Evolutionary conservation across 2,888 invertebrate genomes (phyloP).

Genomic region (Agrochola lychnidis): DNA sequence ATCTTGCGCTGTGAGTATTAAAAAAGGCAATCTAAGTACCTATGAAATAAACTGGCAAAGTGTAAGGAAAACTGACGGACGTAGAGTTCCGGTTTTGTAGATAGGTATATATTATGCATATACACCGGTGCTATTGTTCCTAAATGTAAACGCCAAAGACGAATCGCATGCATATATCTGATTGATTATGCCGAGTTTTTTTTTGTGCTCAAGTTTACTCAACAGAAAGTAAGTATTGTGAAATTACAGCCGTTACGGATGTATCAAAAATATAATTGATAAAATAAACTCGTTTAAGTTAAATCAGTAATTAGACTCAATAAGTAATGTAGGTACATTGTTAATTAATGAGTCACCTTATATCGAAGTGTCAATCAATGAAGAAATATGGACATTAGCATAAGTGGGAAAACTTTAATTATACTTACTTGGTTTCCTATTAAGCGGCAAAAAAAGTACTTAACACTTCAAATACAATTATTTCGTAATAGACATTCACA

Average conservation of each 20-base stretch:
- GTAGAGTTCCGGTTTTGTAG: conserved; percentile 23
- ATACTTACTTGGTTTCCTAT: conserved; percentile 22
- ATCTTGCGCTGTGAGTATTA: conserved; percentile 12
- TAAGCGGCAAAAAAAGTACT: conserved; percentile 6
- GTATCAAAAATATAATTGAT: not conserved
- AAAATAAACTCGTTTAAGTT: not conserved
- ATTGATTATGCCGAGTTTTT: not conserved
- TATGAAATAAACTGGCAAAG: conserved; percentile 7
- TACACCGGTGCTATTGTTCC: conserved; percentile 17
- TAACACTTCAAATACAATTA: conserved; percentile 18
- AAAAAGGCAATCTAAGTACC: not conserved
- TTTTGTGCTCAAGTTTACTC: not conserved
- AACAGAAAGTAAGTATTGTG: not conserved
- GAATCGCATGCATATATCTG: conserved; percentile 3
- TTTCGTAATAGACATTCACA: conserved; percentile 5
- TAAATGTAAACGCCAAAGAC: conserved; percentile 5
- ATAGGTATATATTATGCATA: not conserved
- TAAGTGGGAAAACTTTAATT: conserved; percentile 8
- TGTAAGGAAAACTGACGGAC: conserved; percentile 14
- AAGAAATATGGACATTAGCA: conserved; percentile 4
- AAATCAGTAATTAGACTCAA: conserved; percentile 2
- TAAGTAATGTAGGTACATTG: not conserved
- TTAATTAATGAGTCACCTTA: not conserved
- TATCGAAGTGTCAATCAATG: not conserved
- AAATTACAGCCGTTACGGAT: not conserved